Evolutionary conservation across 1,140 invertebrate genomes (phyloP).

Genomic region (Heliconius hermathena): DNA sequence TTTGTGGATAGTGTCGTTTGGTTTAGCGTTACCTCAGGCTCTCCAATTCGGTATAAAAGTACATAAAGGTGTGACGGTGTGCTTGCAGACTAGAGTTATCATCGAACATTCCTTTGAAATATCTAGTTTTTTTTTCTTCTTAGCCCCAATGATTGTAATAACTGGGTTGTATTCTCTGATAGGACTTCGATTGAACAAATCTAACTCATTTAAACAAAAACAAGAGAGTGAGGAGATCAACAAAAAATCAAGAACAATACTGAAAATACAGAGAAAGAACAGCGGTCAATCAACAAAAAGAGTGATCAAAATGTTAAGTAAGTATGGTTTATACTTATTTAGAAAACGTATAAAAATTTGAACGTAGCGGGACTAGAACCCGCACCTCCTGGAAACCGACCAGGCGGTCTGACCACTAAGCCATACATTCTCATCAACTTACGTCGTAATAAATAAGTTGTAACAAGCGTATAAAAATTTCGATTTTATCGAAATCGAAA

Average conservation of each 20-base stretch:
- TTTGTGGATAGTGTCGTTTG: constrained; percentile 87
- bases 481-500: too few species aligned
- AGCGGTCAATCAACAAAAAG: constrained; percentile 79
- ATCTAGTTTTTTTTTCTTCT: constrained; percentile 92
- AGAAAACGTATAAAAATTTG: too few species aligned
- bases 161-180: constrained; percentile 93
- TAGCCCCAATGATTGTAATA: constrained; percentile 93
- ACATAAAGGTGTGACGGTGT: constrained; percentile 69
- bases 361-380: too few species aligned
- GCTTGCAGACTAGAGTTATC: constrained; percentile 83
- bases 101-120: constrained; percentile 90
- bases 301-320: constrained; percentile 84
- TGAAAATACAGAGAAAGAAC: constrained; percentile 62
- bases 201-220: constrained; percentile 81
- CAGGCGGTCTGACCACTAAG: too few species aligned
- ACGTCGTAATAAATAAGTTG: too few species aligned
- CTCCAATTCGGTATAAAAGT: not conserved
- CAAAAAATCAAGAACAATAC: constrained; percentile 46
- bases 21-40: constrained; percentile 89
- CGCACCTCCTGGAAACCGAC: too few species aligned
- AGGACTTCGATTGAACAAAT: constrained; percentile 87
- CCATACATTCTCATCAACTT: too few species aligned
- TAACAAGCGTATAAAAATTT: too few species aligned
- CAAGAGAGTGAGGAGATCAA: constrained; percentile 50
- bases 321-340: constrained; percentile 46